phyloP scores from a whole-genome alignment of 2,113 vertebrate species.

The Tetrax tetrax region DNA sequence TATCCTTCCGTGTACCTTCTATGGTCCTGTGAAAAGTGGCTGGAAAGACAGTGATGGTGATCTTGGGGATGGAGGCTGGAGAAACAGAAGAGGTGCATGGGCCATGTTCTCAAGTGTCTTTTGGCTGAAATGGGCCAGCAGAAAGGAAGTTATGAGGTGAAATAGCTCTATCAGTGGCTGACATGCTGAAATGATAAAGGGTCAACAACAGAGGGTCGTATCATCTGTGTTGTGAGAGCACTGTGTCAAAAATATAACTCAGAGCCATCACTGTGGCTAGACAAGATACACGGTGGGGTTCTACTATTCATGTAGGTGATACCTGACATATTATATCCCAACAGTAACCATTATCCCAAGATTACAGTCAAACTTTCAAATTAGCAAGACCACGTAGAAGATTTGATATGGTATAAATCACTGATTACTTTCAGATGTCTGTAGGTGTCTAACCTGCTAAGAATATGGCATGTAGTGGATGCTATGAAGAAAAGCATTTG shows the following conservation, averaged over 20 bases:
- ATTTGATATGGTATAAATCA: neutral
- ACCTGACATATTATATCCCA: neutral
- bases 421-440: neutral
- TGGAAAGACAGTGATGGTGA: neutral
- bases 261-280: neutral
- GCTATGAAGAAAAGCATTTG: neutral
- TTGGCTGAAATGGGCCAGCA: neutral
- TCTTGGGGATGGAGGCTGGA: neutral
- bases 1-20: neutral
- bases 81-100: neutral
- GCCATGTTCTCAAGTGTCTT: neutral
- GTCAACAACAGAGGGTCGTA: neutral
- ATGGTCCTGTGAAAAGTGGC: rapidly evolving
- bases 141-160: neutral
- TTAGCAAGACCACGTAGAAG: neutral
- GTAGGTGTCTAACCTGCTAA: neutral
- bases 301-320: neutral
- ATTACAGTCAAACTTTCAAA: neutral
- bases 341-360: neutral
- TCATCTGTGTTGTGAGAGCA: neutral
- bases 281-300: neutral
- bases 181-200: neutral
- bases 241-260: neutral
- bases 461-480: neutral
- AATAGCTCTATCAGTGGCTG: neutral